These are phyloP conservation scores for Asobara japonica DNA, from an alignment of 1,140 invertebrate genomes.

Conservation along the genomic window DNA sequence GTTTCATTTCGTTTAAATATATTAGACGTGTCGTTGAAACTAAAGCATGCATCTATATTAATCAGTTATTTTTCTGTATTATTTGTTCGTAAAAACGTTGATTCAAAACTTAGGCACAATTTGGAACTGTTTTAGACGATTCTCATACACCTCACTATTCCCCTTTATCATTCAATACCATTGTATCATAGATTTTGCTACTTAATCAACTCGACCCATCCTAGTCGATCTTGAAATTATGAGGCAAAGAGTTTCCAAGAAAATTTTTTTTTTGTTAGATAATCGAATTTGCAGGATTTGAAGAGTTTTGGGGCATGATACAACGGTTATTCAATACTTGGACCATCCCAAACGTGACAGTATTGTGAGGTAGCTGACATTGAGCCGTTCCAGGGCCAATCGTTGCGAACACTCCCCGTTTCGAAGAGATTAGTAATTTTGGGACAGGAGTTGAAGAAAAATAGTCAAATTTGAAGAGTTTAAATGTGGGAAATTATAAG, in stretches of 20 bases:
- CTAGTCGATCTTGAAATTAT: neutral
- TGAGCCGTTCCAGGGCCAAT: slow-evolving; percentile 62
- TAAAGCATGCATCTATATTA: slow-evolving; percentile 38
- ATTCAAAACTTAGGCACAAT: slow-evolving; percentile 66
- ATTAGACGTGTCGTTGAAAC: slow-evolving; percentile 37
- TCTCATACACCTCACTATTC: slow-evolving; percentile 36
- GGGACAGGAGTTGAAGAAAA: neutral
- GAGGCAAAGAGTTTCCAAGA: no score
- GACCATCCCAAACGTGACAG: slow-evolving; percentile 56
- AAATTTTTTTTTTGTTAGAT: neutral
- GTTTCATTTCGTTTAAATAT: slow-evolving; percentile 36
- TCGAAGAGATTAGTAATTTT: neutral
- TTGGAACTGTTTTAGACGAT: slow-evolving; percentile 66
- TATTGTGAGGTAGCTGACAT: slow-evolving; percentile 65
- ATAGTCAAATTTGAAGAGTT: no score
- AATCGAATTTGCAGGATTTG: neutral
- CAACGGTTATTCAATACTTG: slow-evolving; percentile 46
- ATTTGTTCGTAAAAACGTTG: slow-evolving; percentile 60
- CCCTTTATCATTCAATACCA: slow-evolving; percentile 12
- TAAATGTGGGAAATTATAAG: neutral
- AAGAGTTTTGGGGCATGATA: neutral
- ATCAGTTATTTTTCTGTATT: slow-evolving; percentile 37
- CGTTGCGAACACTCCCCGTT: slow-evolving; percentile 53
- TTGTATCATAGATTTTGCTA: slow-evolving; percentile 3
- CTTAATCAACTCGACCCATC: neutral